Conservation (phyloP, 92 coral and sea anemone species). For the Porites evermanni region DNA sequence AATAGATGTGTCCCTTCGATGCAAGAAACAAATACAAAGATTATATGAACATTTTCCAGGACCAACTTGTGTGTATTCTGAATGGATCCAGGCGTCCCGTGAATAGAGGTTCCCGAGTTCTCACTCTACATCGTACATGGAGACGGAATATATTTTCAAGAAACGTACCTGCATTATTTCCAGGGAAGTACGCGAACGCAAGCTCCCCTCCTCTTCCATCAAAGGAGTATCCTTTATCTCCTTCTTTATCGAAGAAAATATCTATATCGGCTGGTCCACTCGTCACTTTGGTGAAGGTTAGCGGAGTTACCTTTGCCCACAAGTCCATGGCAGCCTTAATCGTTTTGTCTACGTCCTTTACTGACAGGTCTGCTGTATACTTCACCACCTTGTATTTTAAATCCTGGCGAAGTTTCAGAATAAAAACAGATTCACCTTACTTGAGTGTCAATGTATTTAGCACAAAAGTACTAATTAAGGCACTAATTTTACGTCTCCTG, state of each 20-base stretch:
- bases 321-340: constrained; percentile 49
- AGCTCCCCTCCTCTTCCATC: constrained; percentile 77
- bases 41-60: too few species aligned
- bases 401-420: constrained; percentile 18
- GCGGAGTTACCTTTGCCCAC: constrained; percentile 67
- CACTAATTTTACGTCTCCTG: not conserved
- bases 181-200: constrained; percentile 74
- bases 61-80: too few species aligned
- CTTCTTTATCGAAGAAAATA: constrained; percentile 28
- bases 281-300: constrained; percentile 54
- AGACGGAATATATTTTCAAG: not conserved
- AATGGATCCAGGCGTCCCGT: too few species aligned
- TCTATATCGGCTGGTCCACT: constrained; percentile 36
- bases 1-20: too few species aligned
- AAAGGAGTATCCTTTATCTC: constrained; percentile 62
- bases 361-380: constrained; percentile 62
- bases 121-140: not conserved
- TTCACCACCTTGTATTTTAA: constrained; percentile 70
- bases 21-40: too few species aligned
- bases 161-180: constrained; percentile 56
- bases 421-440: too few species aligned
- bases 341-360: constrained; percentile 49
- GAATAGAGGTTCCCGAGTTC: not conserved
- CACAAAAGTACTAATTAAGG: not conserved
- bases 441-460: not conserved